Evolutionary conservation across 2,113 vertebrate genomes (phyloP).

Genomic region (Xenopus borealis): DNA sequence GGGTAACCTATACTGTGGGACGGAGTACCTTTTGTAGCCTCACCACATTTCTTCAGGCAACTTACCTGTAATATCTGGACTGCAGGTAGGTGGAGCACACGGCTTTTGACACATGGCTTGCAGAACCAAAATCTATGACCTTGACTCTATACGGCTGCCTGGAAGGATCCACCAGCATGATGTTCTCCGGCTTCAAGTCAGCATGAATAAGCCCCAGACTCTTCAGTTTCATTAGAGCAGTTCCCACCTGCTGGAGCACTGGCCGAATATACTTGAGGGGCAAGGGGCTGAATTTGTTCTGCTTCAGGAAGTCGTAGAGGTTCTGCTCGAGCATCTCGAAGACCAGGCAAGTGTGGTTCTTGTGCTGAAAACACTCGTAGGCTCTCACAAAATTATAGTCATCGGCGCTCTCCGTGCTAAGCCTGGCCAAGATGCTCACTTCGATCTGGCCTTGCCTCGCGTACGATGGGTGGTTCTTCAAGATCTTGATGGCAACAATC

Average conservation of each 20-base stretch:
- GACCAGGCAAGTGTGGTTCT: slow-evolving; percentile 97
- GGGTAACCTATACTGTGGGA: too few species aligned
- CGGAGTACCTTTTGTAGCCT: too few species aligned
- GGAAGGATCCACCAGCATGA: slow-evolving; percentile 97
- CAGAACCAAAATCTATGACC: slow-evolving; percentile 98
- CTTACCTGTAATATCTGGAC: slow-evolving; percentile 98
- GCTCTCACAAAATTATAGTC: slow-evolving; percentile 98
- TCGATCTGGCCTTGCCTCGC: slow-evolving; percentile 97
- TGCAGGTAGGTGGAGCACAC: slow-evolving; percentile 98
- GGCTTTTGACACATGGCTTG: slow-evolving; percentile 97
- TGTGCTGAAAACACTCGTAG: slow-evolving; percentile 99
- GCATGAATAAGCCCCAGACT: slow-evolving; percentile 96
- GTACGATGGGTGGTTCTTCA: slow-evolving; percentile 97
- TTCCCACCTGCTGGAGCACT: slow-evolving; percentile 94
- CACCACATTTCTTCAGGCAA: too few species aligned
- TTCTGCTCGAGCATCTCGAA: slow-evolving; percentile 99
- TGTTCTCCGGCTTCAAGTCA: slow-evolving; percentile 98
- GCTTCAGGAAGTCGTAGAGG: slow-evolving; percentile 98
- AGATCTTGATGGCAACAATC: slow-evolving; percentile 97
- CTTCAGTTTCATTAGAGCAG: slow-evolving; percentile 96
- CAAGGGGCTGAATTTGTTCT: slow-evolving; percentile 98
- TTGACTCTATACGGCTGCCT: slow-evolving; percentile 96
- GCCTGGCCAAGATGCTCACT: slow-evolving; percentile 93
- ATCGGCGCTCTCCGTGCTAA: slow-evolving; percentile 94
- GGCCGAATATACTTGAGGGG: slow-evolving; percentile 95